Evolutionary conservation across 23 tunicate species (phyloP).

Genomic region (Phallusia fumigata): DNA sequence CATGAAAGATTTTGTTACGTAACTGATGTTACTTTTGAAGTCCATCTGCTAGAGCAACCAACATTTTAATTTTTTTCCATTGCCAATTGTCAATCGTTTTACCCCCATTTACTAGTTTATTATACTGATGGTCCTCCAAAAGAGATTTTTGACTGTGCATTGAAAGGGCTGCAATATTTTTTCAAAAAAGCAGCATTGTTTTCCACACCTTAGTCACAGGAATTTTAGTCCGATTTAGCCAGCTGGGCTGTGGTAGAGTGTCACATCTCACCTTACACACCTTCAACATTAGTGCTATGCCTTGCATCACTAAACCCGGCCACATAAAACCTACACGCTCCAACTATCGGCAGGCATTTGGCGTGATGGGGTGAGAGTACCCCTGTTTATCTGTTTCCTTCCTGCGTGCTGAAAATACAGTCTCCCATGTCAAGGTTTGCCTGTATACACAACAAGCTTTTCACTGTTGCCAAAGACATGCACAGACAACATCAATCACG

Average conservation of each 20-base stretch:
- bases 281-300: constrained; percentile 8
- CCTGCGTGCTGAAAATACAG: constrained; percentile 1
- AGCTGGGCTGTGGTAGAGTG: background rate
- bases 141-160: too few species aligned
- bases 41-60: too few species aligned
- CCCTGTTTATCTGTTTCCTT: background rate
- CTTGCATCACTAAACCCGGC: constrained; percentile 11
- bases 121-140: too few species aligned
- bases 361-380: constrained; percentile 3
- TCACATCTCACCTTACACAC: background rate
- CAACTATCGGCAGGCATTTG: constrained; percentile 8
- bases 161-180: too few species aligned
- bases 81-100: too few species aligned
- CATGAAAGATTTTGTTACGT: too few species aligned
- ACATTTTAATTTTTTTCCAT: too few species aligned
- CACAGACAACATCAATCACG: background rate
- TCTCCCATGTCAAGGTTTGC: background rate
- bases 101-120: too few species aligned
- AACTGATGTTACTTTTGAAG: too few species aligned
- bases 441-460: constrained; percentile 1
- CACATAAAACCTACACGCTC: constrained; percentile 13
- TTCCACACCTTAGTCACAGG: background rate
- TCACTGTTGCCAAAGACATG: background rate
- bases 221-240: background rate
- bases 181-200: too few species aligned